These are phyloP conservation scores for Microchrysa polita DNA, from an alignment of 2,888 invertebrate genomes.

Conservation along the genomic window DNA sequence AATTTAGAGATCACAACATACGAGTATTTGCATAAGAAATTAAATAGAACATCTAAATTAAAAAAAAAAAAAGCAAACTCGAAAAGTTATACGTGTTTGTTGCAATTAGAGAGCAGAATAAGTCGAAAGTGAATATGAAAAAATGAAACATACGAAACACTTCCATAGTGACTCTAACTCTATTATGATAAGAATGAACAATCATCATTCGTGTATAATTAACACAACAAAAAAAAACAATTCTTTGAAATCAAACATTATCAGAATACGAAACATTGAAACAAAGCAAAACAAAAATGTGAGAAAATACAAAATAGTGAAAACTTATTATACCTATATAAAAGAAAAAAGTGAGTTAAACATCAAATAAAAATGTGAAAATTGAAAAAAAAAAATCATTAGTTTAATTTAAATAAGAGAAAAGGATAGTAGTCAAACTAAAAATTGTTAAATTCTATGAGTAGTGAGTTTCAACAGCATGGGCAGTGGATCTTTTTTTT, in stretches of 20 bases:
- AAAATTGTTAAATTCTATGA: no score
- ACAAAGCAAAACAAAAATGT: constrained; percentile 10
- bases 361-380: neutral
- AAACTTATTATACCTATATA: no score
- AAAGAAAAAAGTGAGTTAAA: constrained; percentile 13
- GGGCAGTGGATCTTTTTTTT: no score
- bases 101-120: neutral
- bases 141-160: neutral
- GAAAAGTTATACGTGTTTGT: neutral
- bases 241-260: constrained; percentile 14
- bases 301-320: no score
- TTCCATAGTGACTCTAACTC: no score
- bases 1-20: constrained; percentile 12
- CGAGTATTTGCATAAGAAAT: neutral
- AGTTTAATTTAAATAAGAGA: no score
- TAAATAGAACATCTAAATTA: neutral
- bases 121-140: neutral
- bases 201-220: neutral
- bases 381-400: neutral
- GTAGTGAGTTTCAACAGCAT: no score
- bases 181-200: neutral
- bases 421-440: no score
- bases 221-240: neutral
- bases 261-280: neutral
- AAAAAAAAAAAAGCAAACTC: neutral